Percentiles rank a stretch among this genome's conserved stretches.
Evolutionary conservation across 1,140 invertebrate genomes (phyloP).

Genomic region (Dolichoris vasculosae): DNA sequence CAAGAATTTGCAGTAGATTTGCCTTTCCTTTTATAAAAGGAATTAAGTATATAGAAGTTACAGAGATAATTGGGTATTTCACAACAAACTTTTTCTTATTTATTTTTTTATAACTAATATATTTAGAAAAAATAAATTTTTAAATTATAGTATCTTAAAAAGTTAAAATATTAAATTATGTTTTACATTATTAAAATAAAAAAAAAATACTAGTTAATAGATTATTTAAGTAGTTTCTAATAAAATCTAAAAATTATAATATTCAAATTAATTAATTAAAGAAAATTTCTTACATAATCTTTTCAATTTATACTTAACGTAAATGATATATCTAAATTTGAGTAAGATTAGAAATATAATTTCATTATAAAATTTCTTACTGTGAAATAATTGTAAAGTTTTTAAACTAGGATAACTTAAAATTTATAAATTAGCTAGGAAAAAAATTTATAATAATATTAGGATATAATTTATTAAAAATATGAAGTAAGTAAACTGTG

Average conservation of each 20-base stretch:
- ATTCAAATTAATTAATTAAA: slow-evolving; percentile 32
- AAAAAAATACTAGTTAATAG: not conserved
- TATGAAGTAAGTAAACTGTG: slow-evolving; percentile 30
- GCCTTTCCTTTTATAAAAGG: slow-evolving; percentile 51
- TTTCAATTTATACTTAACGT: slow-evolving; percentile 41
- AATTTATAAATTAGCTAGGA: slow-evolving; percentile 48
- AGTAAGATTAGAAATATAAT: slow-evolving; percentile 18
- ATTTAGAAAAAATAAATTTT: no score
- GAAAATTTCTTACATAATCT: slow-evolving; percentile 29
- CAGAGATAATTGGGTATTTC: slow-evolving; percentile 45
- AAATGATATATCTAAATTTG: slow-evolving; percentile 41
- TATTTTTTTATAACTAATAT: not conserved
- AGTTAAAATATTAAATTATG: no score
- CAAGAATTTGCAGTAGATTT: slow-evolving; percentile 52
- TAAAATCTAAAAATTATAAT: slow-evolving; percentile 6
- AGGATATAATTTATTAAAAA: slow-evolving; percentile 31
- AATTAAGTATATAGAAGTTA: slow-evolving; percentile 50
- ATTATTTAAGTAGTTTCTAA: not conserved
- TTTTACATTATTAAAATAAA: not conserved
- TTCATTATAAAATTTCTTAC: slow-evolving; percentile 30
- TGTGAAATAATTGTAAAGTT: slow-evolving; percentile 53
- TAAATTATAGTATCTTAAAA: no score
- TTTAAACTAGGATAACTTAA: slow-evolving; percentile 32
- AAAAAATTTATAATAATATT: slow-evolving; percentile 41
- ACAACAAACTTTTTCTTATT: not conserved